Conservation (phyloP, 2,888 invertebrate genomes). For the Sylvicola fuscatus region DNA sequence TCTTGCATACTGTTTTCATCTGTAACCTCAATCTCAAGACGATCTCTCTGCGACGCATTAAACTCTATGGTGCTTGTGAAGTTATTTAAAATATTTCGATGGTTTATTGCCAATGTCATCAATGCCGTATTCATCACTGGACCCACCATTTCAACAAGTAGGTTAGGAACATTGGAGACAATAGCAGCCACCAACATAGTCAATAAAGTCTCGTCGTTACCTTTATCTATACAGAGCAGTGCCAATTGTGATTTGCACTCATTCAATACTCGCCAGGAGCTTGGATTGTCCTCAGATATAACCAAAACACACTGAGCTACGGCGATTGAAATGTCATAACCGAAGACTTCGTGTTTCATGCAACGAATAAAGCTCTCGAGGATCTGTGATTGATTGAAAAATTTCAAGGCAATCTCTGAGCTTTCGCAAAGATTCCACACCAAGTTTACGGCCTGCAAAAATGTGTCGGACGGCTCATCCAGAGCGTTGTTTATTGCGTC, state of each 20-base stretch:
- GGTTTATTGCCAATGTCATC: slow-evolving; percentile 31
- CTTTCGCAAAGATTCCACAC: slow-evolving; percentile 51
- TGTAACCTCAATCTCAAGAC: slow-evolving; percentile 7
- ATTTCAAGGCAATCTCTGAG: slow-evolving; percentile 38
- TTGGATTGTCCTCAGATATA: slow-evolving; percentile 46
- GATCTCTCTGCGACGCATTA: slow-evolving; percentile 11
- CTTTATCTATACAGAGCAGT: slow-evolving; percentile 25
- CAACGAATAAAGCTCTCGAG: slow-evolving; percentile 36
- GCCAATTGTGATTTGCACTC: slow-evolving; percentile 26
- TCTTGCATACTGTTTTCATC: slow-evolving; percentile 9
- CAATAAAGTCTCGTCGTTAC: slow-evolving; percentile 27
- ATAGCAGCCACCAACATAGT: slow-evolving; percentile 37
- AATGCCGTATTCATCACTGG: slow-evolving; percentile 31
- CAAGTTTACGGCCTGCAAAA: slow-evolving; percentile 42
- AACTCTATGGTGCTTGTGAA: slow-evolving; percentile 30
- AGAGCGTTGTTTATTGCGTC: slow-evolving; percentile 16
- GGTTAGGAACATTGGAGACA: slow-evolving; percentile 29
- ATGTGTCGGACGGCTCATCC: slow-evolving; percentile 40
- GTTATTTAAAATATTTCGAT: slow-evolving; percentile 27
- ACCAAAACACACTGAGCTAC: slow-evolving; percentile 47
- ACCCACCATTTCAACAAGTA: slow-evolving; percentile 28
- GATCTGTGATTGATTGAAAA: slow-evolving; percentile 39
- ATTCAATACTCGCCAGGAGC: slow-evolving; percentile 32
- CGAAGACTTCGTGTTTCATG: slow-evolving; percentile 34
- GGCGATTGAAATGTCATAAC: slow-evolving; percentile 31